Base-by-base conservation (phyloP, 2,888 invertebrate species). In the Euplexia lucipara region DNA sequence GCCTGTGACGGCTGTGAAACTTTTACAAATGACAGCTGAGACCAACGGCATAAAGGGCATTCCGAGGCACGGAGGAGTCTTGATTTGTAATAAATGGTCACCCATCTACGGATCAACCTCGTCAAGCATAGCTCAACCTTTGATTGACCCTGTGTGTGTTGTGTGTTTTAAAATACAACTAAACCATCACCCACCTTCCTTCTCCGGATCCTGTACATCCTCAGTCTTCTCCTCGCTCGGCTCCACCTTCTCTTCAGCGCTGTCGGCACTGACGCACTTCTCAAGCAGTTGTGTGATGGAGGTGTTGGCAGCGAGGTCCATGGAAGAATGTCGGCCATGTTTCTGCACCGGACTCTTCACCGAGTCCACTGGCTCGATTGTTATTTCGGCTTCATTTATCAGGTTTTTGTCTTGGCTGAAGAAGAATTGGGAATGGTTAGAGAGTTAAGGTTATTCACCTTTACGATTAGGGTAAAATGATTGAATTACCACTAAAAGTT, bases 321-420 rank as follows among this genome's bases (percentile, higher is more conserved):
- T 95, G 1, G 95, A 95, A 0, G 95, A 95, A 62, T 95, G 95
- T 0, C 95, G 88, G 0, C 87, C 91, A 75, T 95, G 95, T 48
- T 94, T 93, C 81, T 94, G 92, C 0, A 70, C 52, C 0, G 92
- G 88, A 61, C 88, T 89, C 73, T 89, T 89, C 0, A 88, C 64
- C 0, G 83, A 63, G 4, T 93, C 92, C 1, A 89, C 88, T 0
- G 94, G 95, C 56, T 95, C 95, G 52, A 95, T 94, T 0, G 94
- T 95, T 39, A 94, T 94, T 67, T 95, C 95, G 0, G 92, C 92
- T 78, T 95, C 95, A 83, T 95, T 92, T 42, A 95, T 62, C 0
- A 93, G 76, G 73, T 95, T 91, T 61, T 92, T 94, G 81, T 94
- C 94, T 90, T 91, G 92, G 42, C 94, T 95, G 84, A 8, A 39